Conservation (phyloP, 53 echinoderm and acorn worm species). For the Pentamera pediparva region DNA sequence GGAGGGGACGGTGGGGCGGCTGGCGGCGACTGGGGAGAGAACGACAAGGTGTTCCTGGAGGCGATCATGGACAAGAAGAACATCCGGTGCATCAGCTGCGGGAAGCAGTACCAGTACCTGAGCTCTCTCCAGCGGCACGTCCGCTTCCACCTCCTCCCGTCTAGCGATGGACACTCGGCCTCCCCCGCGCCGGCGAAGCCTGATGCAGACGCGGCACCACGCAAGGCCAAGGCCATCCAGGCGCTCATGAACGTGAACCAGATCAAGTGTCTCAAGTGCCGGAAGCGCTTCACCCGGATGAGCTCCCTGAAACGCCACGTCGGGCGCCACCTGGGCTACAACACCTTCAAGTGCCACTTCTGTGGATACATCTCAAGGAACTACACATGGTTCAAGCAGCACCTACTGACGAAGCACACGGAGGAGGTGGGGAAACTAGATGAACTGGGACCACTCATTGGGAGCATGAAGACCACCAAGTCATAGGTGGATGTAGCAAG, state of each 20-base stretch:
- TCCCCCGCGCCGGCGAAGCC: slow-evolving; percentile 44
- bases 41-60: slow-evolving; percentile 53
- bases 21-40: slow-evolving; percentile 50
- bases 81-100: slow-evolving; percentile 72
- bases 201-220: slow-evolving; percentile 42
- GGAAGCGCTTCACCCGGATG: slow-evolving; percentile 74
- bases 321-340: slow-evolving; percentile 86
- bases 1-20: slow-evolving; percentile 33
- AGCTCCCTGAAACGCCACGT: slow-evolving; percentile 79
- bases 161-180: slow-evolving; percentile 34
- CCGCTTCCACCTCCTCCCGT: slow-evolving; percentile 54
- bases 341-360: slow-evolving; percentile 78
- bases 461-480: slow-evolving; percentile 71
- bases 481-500: neutral
- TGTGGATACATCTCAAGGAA: slow-evolving; percentile 85
- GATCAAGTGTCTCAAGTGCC: slow-evolving; percentile 82
- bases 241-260: slow-evolving; percentile 75
- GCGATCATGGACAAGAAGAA: slow-evolving; percentile 78
- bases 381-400: slow-evolving; percentile 96
- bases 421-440: slow-evolving; percentile 36
- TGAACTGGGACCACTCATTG: slow-evolving; percentile 56
- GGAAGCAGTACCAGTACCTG: slow-evolving; percentile 77
- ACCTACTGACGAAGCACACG: slow-evolving; percentile 72
- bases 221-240: slow-evolving; percentile 64
- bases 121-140: slow-evolving; percentile 83